Conservation (phyloP, 2,113 vertebrate genomes). For the Anser brachyrhynchus region DNA sequence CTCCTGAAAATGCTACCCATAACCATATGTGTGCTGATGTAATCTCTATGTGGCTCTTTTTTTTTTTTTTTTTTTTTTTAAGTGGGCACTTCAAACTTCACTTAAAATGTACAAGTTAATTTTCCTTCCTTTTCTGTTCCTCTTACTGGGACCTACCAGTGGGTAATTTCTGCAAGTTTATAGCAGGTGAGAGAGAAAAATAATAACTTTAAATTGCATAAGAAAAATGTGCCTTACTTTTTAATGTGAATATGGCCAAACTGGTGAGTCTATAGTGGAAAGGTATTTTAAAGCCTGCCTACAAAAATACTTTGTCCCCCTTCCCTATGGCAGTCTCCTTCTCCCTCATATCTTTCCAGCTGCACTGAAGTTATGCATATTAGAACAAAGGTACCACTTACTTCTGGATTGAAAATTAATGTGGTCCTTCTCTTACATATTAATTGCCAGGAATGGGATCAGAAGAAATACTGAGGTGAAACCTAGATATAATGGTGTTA, state of each 20-base stretch:
- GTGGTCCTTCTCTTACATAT: background rate
- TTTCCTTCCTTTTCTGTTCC: background rate
- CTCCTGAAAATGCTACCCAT: background rate
- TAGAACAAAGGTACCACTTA: background rate
- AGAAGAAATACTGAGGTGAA: constrained; percentile 24
- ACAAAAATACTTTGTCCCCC: background rate
- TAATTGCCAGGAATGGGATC: constrained; percentile 11
- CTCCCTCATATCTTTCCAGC: background rate
- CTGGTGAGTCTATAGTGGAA: background rate
- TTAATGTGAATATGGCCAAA: background rate
- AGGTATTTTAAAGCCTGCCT: background rate
- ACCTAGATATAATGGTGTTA: background rate
- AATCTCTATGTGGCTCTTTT: background rate
- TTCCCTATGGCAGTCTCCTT: background rate
- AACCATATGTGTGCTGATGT: background rate
- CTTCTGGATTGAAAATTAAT: constrained; percentile 39
- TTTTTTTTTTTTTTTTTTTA: background rate
- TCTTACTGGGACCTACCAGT: background rate
- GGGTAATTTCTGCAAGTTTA: background rate
- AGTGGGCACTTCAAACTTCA: background rate
- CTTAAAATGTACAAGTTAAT: background rate
- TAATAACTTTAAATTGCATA: background rate
- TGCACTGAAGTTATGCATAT: background rate
- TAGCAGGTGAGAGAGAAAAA: background rate
- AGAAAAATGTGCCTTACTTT: background rate